Evolutionary conservation across 2,113 vertebrate genomes (phyloP).

Genomic region (Ctenomys sociabilis): DNA sequence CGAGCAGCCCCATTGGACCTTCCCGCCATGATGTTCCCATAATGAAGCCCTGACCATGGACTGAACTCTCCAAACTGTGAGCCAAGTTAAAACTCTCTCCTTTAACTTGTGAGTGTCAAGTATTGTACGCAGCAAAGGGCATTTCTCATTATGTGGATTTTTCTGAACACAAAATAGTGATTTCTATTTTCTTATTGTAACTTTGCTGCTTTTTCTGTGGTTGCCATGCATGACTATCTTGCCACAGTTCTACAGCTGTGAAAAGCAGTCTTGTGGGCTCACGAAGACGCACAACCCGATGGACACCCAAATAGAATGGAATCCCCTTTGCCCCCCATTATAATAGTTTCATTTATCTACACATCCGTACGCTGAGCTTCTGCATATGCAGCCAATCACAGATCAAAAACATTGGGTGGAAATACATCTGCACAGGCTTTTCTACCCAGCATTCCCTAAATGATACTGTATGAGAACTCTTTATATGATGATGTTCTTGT

Average conservation of each 20-base stretch:
- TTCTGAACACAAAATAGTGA: neutral
- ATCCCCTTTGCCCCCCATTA: neutral
- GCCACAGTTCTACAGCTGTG: neutral
- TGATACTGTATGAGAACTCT: neutral
- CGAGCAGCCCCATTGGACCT: neutral
- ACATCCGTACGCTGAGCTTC: neutral
- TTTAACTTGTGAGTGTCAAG: neutral
- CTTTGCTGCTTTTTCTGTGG: slow-evolving; percentile 32
- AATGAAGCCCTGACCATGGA: neutral
- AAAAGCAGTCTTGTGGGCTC: neutral
- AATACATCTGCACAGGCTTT: neutral
- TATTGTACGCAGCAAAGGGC: neutral
- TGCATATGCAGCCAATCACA: neutral
- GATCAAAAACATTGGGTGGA: neutral
- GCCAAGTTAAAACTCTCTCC: neutral
- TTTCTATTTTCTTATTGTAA: neutral
- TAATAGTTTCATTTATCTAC: neutral
- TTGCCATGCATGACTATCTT: neutral
- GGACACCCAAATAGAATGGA: neutral
- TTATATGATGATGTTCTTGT: neutral
- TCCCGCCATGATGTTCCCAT: neutral
- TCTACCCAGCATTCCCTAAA: neutral
- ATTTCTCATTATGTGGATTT: neutral
- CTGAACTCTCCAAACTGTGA: neutral
- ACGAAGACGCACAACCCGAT: neutral